Evolutionary conservation across 2,888 invertebrate genomes (phyloP), one percentile per base, ranked within the genome.

Genomic region (Erebia aethiops): DNA sequence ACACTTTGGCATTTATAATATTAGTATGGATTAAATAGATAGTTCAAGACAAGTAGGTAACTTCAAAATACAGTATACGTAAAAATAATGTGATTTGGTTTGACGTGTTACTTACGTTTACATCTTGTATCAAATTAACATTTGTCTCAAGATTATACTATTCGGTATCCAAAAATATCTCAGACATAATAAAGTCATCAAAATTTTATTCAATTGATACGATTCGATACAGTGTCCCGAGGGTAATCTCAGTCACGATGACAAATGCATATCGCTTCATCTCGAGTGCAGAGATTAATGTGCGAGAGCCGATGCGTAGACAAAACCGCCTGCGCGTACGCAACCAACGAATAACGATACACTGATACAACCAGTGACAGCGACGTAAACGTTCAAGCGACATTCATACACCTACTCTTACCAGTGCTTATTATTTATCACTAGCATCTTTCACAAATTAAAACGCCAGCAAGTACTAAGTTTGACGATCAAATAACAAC

Each of bases 231-330:
- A 82, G 86, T 83, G 86, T 89, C 88, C 88, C 84, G 77, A 79
- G 86, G 89, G 88, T 90, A 89, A 92, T 92, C 90, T 87, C 81
- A 78, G 90, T 88, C 91, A 89, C 80, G 87, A 90, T 92, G 92
- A 93, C 89, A 92, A 92, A 93, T 93, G 88, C 84, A 85, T 89
- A 92, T 91, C 92, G 87, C 90, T 93, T 91, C 91, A 92, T 93
- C 92, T 92, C 87, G 78, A 79, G 84, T 78, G 78, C 73, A 73
- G 84, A 88, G 92, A 93, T 93, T 92, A 93, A 93, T 93, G 91
- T 80, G 84, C 87, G 84, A 85, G 85, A 85, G 88, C 81, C 82
- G 85, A 84, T 82, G 82, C 84, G 88, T 91, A 91, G 90, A 92
- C 91, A 87, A 91, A 89, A 86, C 88, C 88, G 88, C 86, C 85